Evolutionary conservation across 1,140 invertebrate species (phyloP).

Genomic region (Solenopsis invicta): DNA sequence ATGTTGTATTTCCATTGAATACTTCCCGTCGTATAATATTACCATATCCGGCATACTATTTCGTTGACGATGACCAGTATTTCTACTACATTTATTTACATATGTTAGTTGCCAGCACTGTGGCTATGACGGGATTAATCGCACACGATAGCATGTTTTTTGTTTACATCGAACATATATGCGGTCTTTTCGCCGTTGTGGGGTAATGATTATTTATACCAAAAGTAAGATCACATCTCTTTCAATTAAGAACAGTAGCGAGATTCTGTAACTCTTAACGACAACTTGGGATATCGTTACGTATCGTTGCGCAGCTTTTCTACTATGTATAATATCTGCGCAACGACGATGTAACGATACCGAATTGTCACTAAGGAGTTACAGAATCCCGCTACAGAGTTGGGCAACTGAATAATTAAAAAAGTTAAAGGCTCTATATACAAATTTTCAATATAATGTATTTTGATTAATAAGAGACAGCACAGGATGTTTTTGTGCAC

Average conservation of each 20-base stretch:
- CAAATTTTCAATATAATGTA: too few relatives aligned
- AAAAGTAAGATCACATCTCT: background rate
- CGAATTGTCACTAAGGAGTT: too few relatives aligned
- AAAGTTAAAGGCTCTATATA: background rate
- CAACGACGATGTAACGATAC: too few relatives aligned
- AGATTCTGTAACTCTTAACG: too few relatives aligned
- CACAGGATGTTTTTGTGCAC: too few relatives aligned
- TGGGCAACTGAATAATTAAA: background rate
- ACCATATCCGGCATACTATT: constrained; percentile 5
- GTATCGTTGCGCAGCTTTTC: too few relatives aligned
- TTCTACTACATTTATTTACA: constrained; percentile 43
- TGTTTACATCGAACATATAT: constrained; percentile 16
- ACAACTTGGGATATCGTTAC: too few relatives aligned
- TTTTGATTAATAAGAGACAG: too few relatives aligned
- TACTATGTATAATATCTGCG: too few relatives aligned
- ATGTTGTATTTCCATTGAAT: constrained; percentile 29
- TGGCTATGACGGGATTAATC: background rate
- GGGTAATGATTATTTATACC: constrained; percentile 28
- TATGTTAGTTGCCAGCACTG: too few relatives aligned
- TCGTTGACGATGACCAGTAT: constrained; percentile 20
- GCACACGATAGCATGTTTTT: constrained; percentile 36
- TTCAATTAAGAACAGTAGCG: background rate
- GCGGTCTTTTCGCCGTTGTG: constrained; percentile 19
- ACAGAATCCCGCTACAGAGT: too few relatives aligned
- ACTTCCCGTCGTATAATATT: constrained; percentile 10